Percentiles rank a stretch among this genome's conserved stretches.
Conservation (phyloP, 2,888 invertebrate species). For the Apoda limacodes region DNA sequence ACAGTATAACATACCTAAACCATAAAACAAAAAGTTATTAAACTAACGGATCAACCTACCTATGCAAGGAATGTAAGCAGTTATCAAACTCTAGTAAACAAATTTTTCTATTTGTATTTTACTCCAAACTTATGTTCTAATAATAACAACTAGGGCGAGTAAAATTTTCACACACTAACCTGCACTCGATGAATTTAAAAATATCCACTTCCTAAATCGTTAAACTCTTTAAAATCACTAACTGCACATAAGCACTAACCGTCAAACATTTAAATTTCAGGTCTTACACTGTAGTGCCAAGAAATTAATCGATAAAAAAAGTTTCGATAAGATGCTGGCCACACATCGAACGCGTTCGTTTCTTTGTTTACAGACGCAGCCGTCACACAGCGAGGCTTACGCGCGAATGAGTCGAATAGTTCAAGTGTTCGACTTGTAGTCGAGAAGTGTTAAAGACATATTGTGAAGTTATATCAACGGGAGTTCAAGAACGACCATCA, state of each 20-base stretch:
- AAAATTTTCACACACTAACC: neutral
- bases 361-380: conserved; percentile 28
- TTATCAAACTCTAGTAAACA: too few species aligned
- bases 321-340: conserved; percentile 31
- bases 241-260: conserved; percentile 8
- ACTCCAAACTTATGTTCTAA: neutral
- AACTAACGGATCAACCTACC: too few species aligned
- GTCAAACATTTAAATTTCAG: too few species aligned
- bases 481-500: too few species aligned
- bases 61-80: too few species aligned
- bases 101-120: conserved; percentile 10
- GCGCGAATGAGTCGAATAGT: conserved; percentile 55
- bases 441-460: conserved; percentile 13
- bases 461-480: too few species aligned
- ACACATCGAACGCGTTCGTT: conserved; percentile 20
- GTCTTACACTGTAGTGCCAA: too few species aligned
- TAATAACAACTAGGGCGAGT: neutral
- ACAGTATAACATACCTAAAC: conserved; percentile 8
- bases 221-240: conserved; percentile 10
- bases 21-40: conserved; percentile 13
- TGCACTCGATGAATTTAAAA: too few species aligned
- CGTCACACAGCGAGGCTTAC: conserved; percentile 42
- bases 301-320: conserved; percentile 26
- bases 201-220: conserved; percentile 1
- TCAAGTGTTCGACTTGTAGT: too few species aligned